Evolutionary conservation across 2,113 vertebrate species (phyloP).

Genomic region (Jacana jacana): DNA sequence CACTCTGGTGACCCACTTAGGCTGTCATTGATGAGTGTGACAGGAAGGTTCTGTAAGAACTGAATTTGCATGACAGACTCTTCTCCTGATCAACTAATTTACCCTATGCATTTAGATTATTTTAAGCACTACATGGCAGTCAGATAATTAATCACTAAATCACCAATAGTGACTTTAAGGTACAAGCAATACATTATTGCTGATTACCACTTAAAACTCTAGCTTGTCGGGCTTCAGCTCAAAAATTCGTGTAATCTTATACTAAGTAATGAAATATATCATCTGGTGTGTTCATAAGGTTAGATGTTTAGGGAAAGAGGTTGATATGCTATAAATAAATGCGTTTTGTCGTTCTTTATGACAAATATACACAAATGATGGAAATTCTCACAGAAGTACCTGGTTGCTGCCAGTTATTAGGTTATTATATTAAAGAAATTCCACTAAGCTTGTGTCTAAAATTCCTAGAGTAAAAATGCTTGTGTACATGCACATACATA

Average conservation of each 20-base stretch:
- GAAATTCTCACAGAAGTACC: not conserved
- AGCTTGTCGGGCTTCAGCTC: not conserved
- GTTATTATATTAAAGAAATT: not conserved
- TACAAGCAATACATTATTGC: constrained; percentile 74
- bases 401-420: not conserved
- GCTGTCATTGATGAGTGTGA: constrained; percentile 90
- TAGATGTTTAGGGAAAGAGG: not conserved
- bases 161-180: constrained; percentile 78
- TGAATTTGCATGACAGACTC: constrained; percentile 81
- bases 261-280: not conserved
- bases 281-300: not conserved
- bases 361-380: not conserved
- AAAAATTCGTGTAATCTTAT: constrained; percentile 16
- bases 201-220: constrained; percentile 73
- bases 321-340: not conserved
- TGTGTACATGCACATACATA: not conserved
- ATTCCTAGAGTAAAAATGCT: not conserved
- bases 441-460: not conserved
- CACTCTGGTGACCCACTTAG: constrained; percentile 93
- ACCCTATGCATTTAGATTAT: constrained; percentile 81
- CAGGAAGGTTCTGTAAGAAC: constrained; percentile 83
- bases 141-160: constrained; percentile 89
- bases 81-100: constrained; percentile 77
- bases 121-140: constrained; percentile 77
- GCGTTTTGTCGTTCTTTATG: not conserved